Base-by-base conservation (phyloP, 2,797 vertebrate species). In the Huso huso region DNA sequence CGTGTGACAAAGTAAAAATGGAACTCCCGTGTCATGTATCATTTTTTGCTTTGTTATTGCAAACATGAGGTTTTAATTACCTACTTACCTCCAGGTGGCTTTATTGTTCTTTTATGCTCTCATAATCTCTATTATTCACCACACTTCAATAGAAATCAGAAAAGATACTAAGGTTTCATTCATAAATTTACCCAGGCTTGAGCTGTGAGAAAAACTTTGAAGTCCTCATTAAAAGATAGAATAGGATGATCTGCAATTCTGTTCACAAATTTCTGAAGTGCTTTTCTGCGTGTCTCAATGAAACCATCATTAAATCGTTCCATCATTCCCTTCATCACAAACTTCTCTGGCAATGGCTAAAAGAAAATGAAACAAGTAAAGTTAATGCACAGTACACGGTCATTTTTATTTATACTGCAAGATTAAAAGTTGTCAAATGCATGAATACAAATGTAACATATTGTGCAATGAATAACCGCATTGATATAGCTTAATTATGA, bases 271-370 rank as follows among this genome's bases (percentile, higher is more conserved):
- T 86, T 93, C 75, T 96, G 90, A 37, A 99, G 82, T 1, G 95
- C 96, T 78, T 87, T 95, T 78, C 87, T 91, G 68, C 95, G 89
- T 4, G 92, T 97, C 81, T 96, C 92, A 7, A 99, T 95, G 83
- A 99, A 99, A 81, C 95, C 91, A 0, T 93, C 86, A 8, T 86
- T 96, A 78, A 99, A 99, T 72, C 96, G 88, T 60, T 99, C 97
- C 81, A 99, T 90, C 92, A 99, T 94, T 72, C 96, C 93, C 75
- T 90, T 97, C 85, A 99, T 91, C 73, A 98, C 92, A 82, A 98
- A 98, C 85, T 99, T 99, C 81, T 99, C 95, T 2, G 96, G 97
- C 66, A 99, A 85, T 0, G 97, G 96, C 96, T 99, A 75, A 70
- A 12, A 64, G 49, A 48, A 64, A 53, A 9, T 59, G 58, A 8